Evolutionary conservation across 2,888 invertebrate species (phyloP).

Genomic region (Caenorhabditis sulstoni): DNA sequence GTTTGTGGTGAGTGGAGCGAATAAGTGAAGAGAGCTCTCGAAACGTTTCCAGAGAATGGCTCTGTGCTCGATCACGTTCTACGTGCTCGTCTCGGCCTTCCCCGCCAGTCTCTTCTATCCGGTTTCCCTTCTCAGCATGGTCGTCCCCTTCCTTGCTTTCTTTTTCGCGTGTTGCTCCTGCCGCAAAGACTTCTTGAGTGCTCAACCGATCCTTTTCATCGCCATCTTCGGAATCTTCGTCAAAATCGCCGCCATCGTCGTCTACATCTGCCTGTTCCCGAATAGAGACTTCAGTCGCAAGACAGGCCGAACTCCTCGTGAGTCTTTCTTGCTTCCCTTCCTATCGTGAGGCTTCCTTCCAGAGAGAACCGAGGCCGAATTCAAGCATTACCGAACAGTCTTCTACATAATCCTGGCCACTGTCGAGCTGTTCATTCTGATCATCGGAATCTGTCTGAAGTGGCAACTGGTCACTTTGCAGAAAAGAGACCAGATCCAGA

Average conservation of each 20-base stretch:
- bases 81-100: constrained; percentile 67
- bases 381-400: constrained; percentile 61
- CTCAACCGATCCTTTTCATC: constrained; percentile 67
- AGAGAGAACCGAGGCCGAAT: constrained; percentile 50
- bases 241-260: constrained; percentile 67
- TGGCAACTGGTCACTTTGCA: constrained; percentile 69
- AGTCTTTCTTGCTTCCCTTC: neutral
- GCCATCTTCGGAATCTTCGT: constrained; percentile 66
- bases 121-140: constrained; percentile 59
- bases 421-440: constrained; percentile 59
- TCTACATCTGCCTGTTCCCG: constrained; percentile 66
- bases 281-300: constrained; percentile 45
- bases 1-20: constrained; percentile 53
- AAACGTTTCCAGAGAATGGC: constrained; percentile 68
- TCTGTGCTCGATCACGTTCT: constrained; percentile 62
- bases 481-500: constrained; percentile 62
- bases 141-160: constrained; percentile 61
- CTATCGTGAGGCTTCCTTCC: no score
- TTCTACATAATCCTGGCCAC: constrained; percentile 63
- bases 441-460: constrained; percentile 64
- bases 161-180: constrained; percentile 65
- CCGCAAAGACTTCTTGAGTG: constrained; percentile 50
- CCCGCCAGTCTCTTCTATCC: constrained; percentile 65
- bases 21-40: no score
- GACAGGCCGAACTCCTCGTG: constrained; percentile 33